phyloP scores from a whole-genome alignment of 2,797 vertebrate species.

The Ptychadena robeensis region DNA sequence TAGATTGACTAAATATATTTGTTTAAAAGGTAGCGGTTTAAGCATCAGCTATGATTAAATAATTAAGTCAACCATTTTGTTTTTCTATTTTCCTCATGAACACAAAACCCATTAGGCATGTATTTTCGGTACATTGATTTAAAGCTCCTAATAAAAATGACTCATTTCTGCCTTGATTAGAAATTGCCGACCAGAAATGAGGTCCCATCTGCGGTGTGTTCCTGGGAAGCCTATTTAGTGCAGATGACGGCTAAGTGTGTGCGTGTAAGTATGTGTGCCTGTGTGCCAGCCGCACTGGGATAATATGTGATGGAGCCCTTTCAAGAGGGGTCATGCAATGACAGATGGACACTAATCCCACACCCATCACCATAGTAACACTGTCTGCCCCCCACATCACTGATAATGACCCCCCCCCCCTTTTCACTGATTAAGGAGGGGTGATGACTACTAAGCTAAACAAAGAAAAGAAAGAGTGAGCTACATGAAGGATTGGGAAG shows the following conservation, averaged over 20 bases:
- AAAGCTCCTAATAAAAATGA: conserved; percentile 58
- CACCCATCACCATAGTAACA: conserved; percentile 60
- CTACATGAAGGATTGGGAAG: background rate
- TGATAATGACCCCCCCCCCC: conserved; percentile 47
- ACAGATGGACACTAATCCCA: conserved; percentile 61
- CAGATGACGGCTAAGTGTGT: conserved; percentile 38
- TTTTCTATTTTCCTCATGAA: conserved; percentile 19
- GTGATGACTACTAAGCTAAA: background rate
- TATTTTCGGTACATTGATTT: conserved; percentile 54
- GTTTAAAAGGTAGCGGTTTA: background rate
- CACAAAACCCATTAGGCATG: conserved; percentile 49
- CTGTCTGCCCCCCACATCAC: conserved; percentile 24
- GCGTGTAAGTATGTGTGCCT: conserved; percentile 46
- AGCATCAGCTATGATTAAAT: background rate
- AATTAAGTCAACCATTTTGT: background rate
- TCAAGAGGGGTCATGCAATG: conserved; percentile 46
- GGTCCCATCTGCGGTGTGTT: conserved; percentile 58
- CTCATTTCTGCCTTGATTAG: conserved; percentile 55
- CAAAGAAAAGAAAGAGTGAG: conserved; percentile 24
- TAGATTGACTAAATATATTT: background rate
- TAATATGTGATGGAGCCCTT: conserved; percentile 51
- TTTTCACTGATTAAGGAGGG: conserved; percentile 44
- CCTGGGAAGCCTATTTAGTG: conserved; percentile 53
- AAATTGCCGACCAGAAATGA: conserved; percentile 48
- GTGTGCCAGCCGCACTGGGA: conserved; percentile 29